Base-by-base conservation (phyloP, 2,888 invertebrate species). In the Brassicogethes aeneus region DNA sequence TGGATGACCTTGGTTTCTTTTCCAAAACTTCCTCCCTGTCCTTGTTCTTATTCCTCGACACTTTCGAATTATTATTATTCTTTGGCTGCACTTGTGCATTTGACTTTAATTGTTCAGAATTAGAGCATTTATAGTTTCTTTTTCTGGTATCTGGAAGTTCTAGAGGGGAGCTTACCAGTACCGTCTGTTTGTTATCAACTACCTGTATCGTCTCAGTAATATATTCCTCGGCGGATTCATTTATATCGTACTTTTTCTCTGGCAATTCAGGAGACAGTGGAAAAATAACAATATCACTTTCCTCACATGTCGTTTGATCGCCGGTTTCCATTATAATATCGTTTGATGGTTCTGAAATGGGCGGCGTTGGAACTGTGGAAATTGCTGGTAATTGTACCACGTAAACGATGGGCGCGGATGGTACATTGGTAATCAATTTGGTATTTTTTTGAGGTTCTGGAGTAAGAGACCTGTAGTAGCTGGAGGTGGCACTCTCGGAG, bases 321-420 rank as follows among this genome's bases (percentile, higher is more conserved):
- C 46, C 46, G 66, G 80, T 79, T 60, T 83, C 83, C 5, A 23
- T 23, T 10, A 23, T 10, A 34, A 80, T 76, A 54, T 83, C 83
- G 41, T 82, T 82, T 45, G 80, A 82, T 61, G 81, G 82, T 57
- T 83, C 83, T 17, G 77, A 86, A 55, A 73, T 83, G 42, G 78
- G 85, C 53, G 81, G 87, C 60, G 62, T 86, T 62, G 76, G 73
- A 8, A 46, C 49, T 60, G 62, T 86, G 61, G 76, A 73, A 8
- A 46, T 47, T 50, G 64, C 55, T 41, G 70, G 62, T 47, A 70
- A 61, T 59, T 66, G 65, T 33, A 66, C 66, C 36, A 68, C 61
- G 44, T 67, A 66, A 13, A 64, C 62, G 41, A 66, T 59, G 10
- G 61, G 60, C 2, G 23, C 23, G 5, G 5, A 5, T 5, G 5